Conservation (phyloP, 2,113 vertebrate genomes). For the Plectropomus leopardus region DNA sequence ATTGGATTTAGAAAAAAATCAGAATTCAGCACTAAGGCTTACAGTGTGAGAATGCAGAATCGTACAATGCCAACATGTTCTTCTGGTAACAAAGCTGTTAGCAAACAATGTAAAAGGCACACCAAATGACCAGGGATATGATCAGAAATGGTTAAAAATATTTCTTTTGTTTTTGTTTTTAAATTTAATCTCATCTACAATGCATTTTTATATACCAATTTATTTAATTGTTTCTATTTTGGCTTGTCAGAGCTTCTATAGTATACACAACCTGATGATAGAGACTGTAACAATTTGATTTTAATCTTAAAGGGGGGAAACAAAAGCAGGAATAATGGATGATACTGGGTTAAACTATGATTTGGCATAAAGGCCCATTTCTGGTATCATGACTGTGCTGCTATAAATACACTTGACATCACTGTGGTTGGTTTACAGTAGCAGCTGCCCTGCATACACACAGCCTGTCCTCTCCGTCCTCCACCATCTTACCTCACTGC, state of each 20-base stretch:
- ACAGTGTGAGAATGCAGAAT: too few species aligned
- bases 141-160: too few species aligned
- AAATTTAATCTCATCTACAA: too few species aligned
- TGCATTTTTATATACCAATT: too few species aligned
- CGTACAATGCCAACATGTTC: too few species aligned
- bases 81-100: too few species aligned
- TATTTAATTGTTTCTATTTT: not conserved
- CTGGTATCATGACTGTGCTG: conserved; percentile 3
- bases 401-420: conserved; percentile 59
- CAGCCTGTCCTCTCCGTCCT: conserved; percentile 14
- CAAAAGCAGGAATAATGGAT: not conserved
- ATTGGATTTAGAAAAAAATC: too few species aligned
- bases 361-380: not conserved
- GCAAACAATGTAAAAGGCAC: too few species aligned
- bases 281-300: not conserved
- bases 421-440: conserved; percentile 54
- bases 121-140: too few species aligned
- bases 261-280: too few species aligned
- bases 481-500: conserved; percentile 50
- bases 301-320: not conserved
- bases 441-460: conserved; percentile 45
- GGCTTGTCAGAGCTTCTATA: not conserved
- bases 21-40: too few species aligned
- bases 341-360: conserved; percentile 2
- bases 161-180: too few species aligned